These are phyloP conservation scores for Columba livia DNA, from an alignment of 2,113 vertebrate species.

Conservation along the genomic window DNA sequence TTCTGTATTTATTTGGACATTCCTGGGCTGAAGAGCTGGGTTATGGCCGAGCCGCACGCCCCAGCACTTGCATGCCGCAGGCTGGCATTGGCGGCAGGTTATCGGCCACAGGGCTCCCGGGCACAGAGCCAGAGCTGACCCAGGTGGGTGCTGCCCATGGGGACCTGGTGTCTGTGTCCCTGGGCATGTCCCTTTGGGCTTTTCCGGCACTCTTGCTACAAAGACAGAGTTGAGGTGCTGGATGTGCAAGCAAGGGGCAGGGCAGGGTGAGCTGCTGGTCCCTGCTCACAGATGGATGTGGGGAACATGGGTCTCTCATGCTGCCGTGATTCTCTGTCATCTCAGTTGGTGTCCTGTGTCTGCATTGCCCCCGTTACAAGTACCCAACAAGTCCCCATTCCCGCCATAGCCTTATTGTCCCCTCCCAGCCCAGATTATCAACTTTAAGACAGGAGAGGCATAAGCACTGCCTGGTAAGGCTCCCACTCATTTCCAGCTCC, in stretches of 20 bases:
- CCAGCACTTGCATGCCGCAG: not conserved
- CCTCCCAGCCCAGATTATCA: not conserved
- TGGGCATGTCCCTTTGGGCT: not conserved
- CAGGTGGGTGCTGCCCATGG: rapidly evolving
- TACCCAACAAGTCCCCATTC: rapidly evolving
- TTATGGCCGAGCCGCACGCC: not conserved
- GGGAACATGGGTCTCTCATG: rapidly evolving
- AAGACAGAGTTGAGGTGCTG: not conserved
- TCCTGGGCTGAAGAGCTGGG: slow-evolving; percentile 55
- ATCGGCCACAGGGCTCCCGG: not conserved
- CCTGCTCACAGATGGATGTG: rapidly evolving
- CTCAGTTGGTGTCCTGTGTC: rapidly evolving
- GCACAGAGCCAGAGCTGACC: not conserved
- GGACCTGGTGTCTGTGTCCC: not conserved
- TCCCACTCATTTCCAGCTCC: not conserved
- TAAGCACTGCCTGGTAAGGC: not conserved
- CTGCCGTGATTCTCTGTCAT: not conserved
- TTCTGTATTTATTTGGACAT: slow-evolving; percentile 68
- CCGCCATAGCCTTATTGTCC: rapidly evolving
- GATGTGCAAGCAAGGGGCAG: not conserved
- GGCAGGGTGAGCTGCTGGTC: not conserved
- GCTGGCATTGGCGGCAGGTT: not conserved
- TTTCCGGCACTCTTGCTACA: rapidly evolving
- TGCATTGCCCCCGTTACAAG: rapidly evolving
- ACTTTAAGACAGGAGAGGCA: not conserved